phyloP scores from a whole-genome alignment of 2,113 vertebrate species.

The Melanotaenia duboulayi region DNA sequence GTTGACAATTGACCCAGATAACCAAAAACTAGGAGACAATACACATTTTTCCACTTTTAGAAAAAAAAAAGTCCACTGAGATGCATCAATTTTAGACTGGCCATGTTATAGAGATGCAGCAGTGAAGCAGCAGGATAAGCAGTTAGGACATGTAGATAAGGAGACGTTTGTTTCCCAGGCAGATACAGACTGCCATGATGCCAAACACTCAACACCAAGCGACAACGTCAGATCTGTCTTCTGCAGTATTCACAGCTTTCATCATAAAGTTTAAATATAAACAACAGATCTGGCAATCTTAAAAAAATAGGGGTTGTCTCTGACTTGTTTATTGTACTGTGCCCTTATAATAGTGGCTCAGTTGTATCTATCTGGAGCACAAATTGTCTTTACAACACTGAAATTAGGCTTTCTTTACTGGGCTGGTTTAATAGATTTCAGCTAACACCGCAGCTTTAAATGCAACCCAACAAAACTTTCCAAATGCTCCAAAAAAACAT shows the following conservation, averaged over 20 bases:
- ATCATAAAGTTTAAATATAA: background rate
- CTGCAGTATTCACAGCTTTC: constrained; percentile 30
- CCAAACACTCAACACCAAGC: constrained; percentile 17
- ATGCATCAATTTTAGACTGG: constrained; percentile 38
- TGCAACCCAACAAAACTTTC: constrained; percentile 23
- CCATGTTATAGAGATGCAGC: constrained; percentile 10
- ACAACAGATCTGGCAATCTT: background rate
- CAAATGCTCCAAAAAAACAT: constrained; percentile 37
- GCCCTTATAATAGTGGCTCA: constrained; percentile 31
- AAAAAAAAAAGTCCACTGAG: constrained; percentile 29
- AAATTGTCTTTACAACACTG: constrained; percentile 33
- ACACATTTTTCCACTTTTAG: constrained; percentile 54
- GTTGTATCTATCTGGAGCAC: constrained; percentile 12
- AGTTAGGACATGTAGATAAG: constrained; percentile 21
- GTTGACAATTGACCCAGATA: constrained; percentile 74
- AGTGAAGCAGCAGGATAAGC: constrained; percentile 21
- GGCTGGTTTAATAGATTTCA: constrained; percentile 39
- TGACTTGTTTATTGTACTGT: background rate
- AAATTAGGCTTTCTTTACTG: constrained; percentile 40
- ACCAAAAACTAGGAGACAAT: constrained; percentile 62
- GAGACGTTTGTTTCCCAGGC: constrained; percentile 21
- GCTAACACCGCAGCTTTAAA: constrained; percentile 33
- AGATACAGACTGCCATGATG: constrained; percentile 17
- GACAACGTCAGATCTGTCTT: background rate
- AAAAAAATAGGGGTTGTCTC: background rate